phyloP scores from a whole-genome alignment of 2,888 invertebrate species.

The Drosophila vallismaia region DNA sequence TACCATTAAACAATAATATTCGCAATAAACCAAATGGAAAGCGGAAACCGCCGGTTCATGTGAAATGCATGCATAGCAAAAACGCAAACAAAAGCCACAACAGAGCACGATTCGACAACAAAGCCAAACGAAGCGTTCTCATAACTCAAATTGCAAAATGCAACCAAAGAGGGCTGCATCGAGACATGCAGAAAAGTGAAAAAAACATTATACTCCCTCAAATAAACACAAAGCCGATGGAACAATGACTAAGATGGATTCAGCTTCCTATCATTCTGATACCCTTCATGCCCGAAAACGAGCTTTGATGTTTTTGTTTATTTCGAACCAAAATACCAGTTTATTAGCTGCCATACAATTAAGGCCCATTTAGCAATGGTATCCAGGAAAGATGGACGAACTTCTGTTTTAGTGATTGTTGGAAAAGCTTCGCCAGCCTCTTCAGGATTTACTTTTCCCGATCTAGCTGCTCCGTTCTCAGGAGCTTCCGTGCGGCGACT shows the following conservation, averaged over 20 bases:
- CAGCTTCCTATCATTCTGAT: neutral
- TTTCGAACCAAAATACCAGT: conserved; percentile 3
- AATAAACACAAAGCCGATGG: conserved; percentile 44
- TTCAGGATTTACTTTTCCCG: neutral
- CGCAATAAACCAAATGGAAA: conserved; percentile 76
- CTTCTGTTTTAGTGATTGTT: neutral
- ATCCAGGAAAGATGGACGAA: neutral
- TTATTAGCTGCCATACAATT: conserved; percentile 3
- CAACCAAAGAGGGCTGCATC: conserved; percentile 11
- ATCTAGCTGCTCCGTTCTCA: neutral
- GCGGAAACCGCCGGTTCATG: conserved; percentile 59
- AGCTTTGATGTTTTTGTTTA: conserved; percentile 2
- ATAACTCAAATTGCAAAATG: conserved; percentile 70
- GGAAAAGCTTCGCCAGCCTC: neutral
- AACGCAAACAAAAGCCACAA: conserved; percentile 55
- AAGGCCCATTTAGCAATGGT: neutral
- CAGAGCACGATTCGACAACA: conserved; percentile 26
- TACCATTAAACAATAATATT: conserved; percentile 74
- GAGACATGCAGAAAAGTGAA: conserved; percentile 7
- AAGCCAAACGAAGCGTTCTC: conserved; percentile 49
- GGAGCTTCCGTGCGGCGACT: neutral
- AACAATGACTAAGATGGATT: conserved; percentile 24
- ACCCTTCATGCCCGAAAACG: too few species aligned
- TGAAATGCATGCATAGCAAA: conserved; percentile 59
- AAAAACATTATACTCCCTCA: conserved; percentile 54